These are phyloP conservation scores for Emydura subglobosa DNA, from an alignment of 2,113 vertebrate genomes.

Conservation along the genomic window DNA sequence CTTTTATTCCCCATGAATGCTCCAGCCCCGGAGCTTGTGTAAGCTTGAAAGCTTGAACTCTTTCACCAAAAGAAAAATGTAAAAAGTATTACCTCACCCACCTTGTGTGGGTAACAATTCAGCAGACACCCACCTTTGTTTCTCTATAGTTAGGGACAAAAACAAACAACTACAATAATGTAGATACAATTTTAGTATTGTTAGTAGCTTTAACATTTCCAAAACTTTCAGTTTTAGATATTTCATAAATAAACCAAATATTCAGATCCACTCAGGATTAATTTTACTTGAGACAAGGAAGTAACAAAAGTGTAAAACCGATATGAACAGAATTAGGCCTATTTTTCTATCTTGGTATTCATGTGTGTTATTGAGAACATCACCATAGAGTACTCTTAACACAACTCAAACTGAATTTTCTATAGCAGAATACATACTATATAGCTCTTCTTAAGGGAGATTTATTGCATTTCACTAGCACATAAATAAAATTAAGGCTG, in stretches of 20 bases:
- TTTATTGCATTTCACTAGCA: background rate
- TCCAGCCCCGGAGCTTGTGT: background rate
- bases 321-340: background rate
- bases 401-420: background rate
- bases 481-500: background rate
- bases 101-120: background rate
- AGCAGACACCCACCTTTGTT: background rate
- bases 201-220: background rate
- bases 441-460: background rate
- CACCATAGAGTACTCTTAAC: background rate
- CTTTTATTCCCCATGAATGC: too few relatives aligned
- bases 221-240: background rate
- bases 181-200: background rate
- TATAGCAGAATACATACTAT: background rate
- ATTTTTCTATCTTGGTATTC: background rate
- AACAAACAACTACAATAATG: background rate
- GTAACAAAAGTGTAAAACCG: background rate
- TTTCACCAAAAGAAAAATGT: background rate
- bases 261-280: background rate
- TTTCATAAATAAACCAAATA: background rate
- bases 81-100: background rate
- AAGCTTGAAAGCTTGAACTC: background rate
- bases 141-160: background rate
- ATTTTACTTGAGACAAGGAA: background rate
- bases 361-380: background rate